Percentiles rank a stretch among this genome's conserved stretches.
Evolutionary conservation across 1,140 invertebrate genomes (phyloP).

Genomic region (Copidosoma floridanum): DNA sequence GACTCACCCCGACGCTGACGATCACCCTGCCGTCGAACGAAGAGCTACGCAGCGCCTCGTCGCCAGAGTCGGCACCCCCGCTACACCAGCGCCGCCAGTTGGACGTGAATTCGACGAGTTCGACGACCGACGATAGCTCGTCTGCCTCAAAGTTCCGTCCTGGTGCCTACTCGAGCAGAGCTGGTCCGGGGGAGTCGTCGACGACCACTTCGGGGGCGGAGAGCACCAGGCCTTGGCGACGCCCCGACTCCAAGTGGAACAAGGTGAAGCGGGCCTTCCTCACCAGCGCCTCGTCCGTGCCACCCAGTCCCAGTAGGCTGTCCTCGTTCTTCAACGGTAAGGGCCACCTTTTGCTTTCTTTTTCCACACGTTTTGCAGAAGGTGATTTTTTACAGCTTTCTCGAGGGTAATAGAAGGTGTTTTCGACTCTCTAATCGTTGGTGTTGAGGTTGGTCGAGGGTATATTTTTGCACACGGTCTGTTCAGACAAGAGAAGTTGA

Average conservation of each 20-base stretch:
- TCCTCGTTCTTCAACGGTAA: constrained; percentile 63
- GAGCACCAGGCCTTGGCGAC: constrained; percentile 27
- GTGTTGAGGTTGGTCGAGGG: too few species aligned
- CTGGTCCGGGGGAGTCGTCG: not conserved
- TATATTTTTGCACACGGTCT: too few species aligned
- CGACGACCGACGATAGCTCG: not conserved
- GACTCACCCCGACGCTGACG: constrained; percentile 56
- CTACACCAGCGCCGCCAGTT: constrained; percentile 21
- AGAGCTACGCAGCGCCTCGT: constrained; percentile 52
- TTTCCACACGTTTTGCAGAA: too few species aligned
- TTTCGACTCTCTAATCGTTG: too few species aligned
- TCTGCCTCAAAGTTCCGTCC: not conserved
- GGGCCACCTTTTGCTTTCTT: too few species aligned
- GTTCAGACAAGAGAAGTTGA: too few species aligned
- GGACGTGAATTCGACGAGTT: not conserved
- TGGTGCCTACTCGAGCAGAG: not conserved
- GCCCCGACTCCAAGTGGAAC: constrained; percentile 65
- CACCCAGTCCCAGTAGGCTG: constrained; percentile 66
- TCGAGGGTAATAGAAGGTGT: too few species aligned
- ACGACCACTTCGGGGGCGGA: not conserved
- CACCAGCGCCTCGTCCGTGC: constrained; percentile 63
- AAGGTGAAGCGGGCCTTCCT: constrained; percentile 73
- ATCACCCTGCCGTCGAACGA: constrained; percentile 62
- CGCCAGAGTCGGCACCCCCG: constrained; percentile 41
- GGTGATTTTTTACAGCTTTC: too few species aligned